Base-by-base conservation (phyloP, 2,797 vertebrate genomes). In the Aphelocoma californica region DNA sequence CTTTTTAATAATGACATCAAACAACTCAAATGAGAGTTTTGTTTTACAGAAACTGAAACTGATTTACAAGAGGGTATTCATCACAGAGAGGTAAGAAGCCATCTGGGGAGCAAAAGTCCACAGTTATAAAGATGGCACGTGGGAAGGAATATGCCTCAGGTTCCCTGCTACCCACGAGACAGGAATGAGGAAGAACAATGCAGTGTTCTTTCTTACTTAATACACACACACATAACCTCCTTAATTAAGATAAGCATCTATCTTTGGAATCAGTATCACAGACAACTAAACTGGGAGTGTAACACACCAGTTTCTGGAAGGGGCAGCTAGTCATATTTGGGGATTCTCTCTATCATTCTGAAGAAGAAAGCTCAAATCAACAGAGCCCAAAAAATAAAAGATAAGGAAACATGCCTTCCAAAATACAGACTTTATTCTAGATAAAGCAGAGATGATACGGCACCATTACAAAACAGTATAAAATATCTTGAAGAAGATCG, bases 161-260 rank as follows among this genome's bases (percentile, higher is more conserved):
- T 85, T 85, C 54, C 18, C 50, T 75, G 57, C 48, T 42, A 53
- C 34, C 67, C 31, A 0, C 18, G 18, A 34, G 5, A 78, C 10
- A 79, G 51, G 83, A 93, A 95, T 18, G 47, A 92, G 73, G 90
- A 95, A 93, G 31, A 50, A 92, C 86, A 95, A 44, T 32, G n/a
- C 7, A 45, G 15, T 14, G 26, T 13, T 86, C n/a, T 29, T 61
- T 86, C 81, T 67, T 84, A 36, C 53, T 90, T 60, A 85, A 87
- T 48, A 53, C 7, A 12, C 16, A 44, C 9, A 70, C 5, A 40
- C 40, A 62, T n/a, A 81, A 66, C 71, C 64, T 93, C 47, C 36
- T 75, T 60, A 77, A 73, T 77, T 85, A 85, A 90, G 61, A 92
- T 81, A 94, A 88, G 40, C 24, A 64, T 1, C 0, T 77, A 31